Evolutionary conservation across 2,888 invertebrate species (phyloP).

Genomic region (Heliconius erato): DNA sequence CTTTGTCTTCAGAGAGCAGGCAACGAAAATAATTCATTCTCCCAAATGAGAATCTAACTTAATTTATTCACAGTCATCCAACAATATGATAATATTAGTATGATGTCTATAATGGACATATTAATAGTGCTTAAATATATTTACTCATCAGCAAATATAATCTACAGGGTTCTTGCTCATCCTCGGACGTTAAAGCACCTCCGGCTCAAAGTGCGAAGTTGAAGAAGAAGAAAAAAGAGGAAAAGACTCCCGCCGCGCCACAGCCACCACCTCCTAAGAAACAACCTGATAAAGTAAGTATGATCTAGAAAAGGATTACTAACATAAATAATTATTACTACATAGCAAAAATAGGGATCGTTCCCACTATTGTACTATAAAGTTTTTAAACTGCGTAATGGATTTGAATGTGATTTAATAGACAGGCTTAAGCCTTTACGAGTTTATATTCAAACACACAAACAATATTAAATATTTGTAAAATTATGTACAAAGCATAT

Average conservation of each 20-base stretch:
- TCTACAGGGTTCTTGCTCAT: conserved; percentile 91
- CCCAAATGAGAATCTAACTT: too few species aligned
- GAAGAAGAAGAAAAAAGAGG: conserved; percentile 81
- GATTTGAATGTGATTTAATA: neutral
- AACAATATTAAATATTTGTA: too few species aligned
- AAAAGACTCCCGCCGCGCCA: conserved; percentile 65
- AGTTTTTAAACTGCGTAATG: neutral
- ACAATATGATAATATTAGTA: too few species aligned
- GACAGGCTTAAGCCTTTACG: neutral
- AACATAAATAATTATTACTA: neutral
- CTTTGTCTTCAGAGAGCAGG: too few species aligned
- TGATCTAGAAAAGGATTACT: neutral
- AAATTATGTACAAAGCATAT: too few species aligned
- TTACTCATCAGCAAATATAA: neutral
- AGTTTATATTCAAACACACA: too few species aligned
- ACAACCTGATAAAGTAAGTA: conserved; percentile 75
- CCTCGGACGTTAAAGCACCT: conserved; percentile 92
- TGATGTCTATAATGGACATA: too few species aligned
- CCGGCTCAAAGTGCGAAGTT: conserved; percentile 89
- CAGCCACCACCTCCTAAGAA: conserved; percentile 66
- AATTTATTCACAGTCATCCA: too few species aligned
- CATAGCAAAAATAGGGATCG: too few species aligned
- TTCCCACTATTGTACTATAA: too few species aligned
- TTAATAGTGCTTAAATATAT: too few species aligned
- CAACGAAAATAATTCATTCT: too few species aligned